phyloP scores from a whole-genome alignment of 2,113 vertebrate genomes.

The Vidua chalybeata region DNA sequence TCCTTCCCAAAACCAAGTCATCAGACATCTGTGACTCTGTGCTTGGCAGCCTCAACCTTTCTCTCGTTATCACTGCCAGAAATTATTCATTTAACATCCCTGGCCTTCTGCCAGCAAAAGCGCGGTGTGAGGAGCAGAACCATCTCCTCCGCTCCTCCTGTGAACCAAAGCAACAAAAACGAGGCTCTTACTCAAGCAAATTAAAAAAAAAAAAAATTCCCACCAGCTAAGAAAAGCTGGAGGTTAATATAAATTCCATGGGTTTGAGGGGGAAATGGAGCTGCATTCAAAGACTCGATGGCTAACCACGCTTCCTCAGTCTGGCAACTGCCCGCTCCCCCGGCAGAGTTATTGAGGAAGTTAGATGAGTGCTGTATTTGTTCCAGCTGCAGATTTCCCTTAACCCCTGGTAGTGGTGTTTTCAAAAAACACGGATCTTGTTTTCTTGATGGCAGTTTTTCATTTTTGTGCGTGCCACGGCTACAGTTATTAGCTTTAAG shows the following conservation, averaged over 20 bases:
- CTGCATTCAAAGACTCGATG: constrained; percentile 32
- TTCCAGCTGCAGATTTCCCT: constrained; percentile 74
- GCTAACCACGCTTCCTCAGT: constrained; percentile 66
- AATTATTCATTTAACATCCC: background rate
- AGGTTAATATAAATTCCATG: constrained; percentile 72
- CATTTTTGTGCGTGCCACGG: background rate
- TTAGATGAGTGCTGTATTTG: constrained; percentile 54
- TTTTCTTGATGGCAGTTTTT: constrained; percentile 12
- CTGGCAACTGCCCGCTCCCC: constrained; percentile 53
- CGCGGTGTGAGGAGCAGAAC: rapidly evolving
- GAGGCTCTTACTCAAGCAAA: background rate
- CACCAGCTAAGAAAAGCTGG: constrained; percentile 13
- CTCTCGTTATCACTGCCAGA: background rate
- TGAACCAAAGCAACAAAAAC: background rate
- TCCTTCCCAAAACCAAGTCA: background rate
- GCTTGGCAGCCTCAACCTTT: constrained; percentile 10
- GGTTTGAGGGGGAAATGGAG: constrained; percentile 11
- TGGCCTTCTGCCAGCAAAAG: background rate
- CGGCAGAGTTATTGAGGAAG: constrained; percentile 68
- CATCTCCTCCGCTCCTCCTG: rapidly evolving
- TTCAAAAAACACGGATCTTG: background rate
- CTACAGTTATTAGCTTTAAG: background rate
- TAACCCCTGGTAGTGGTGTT: constrained; percentile 50
- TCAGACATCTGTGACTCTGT: background rate
- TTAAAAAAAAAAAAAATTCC: background rate